Conservation (phyloP, 1,140 invertebrate genomes). For the Diprion similis region DNA sequence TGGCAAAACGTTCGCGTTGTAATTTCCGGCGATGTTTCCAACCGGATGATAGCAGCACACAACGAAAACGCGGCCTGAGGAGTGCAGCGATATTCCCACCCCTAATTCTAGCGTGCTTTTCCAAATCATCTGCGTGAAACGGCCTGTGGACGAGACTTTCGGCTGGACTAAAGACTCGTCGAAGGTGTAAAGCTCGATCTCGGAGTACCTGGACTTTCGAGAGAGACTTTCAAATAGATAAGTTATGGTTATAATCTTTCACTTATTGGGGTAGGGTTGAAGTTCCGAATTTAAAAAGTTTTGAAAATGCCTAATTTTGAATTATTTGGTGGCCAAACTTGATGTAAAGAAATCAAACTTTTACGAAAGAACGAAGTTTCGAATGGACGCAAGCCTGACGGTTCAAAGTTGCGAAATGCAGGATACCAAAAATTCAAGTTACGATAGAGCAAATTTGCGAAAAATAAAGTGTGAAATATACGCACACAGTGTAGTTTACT, state of each 20-base stretch:
- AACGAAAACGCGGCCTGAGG: constrained; percentile 65
- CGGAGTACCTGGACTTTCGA: constrained; percentile 34
- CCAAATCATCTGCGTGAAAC: constrained; percentile 74
- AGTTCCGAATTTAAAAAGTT: too few relatives aligned
- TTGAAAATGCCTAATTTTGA: too few relatives aligned
- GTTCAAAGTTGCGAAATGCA: too few relatives aligned
- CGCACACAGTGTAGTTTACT: too few relatives aligned
- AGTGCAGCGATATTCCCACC: constrained; percentile 63
- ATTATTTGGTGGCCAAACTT: too few relatives aligned
- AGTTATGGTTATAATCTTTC: too few relatives aligned
- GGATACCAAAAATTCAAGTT: too few relatives aligned
- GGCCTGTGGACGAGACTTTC: constrained; percentile 46
- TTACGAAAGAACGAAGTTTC: neutral
- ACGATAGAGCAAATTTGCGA: too few relatives aligned
- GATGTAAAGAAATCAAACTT: constrained; percentile 8
- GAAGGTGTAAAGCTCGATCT: constrained; percentile 42
- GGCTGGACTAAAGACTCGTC: constrained; percentile 10
- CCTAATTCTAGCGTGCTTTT: constrained; percentile 67
- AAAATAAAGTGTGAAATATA: too few relatives aligned
- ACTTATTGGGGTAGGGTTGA: too few relatives aligned
- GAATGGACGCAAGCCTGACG: too few relatives aligned
- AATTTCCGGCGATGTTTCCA: constrained; percentile 71
- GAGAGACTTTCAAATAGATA: too few relatives aligned
- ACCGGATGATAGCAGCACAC: constrained; percentile 75
- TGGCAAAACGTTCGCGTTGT: constrained; percentile 65